Conservation (phyloP, 2,113 vertebrate species). For the Oostethus manadensis region DNA sequence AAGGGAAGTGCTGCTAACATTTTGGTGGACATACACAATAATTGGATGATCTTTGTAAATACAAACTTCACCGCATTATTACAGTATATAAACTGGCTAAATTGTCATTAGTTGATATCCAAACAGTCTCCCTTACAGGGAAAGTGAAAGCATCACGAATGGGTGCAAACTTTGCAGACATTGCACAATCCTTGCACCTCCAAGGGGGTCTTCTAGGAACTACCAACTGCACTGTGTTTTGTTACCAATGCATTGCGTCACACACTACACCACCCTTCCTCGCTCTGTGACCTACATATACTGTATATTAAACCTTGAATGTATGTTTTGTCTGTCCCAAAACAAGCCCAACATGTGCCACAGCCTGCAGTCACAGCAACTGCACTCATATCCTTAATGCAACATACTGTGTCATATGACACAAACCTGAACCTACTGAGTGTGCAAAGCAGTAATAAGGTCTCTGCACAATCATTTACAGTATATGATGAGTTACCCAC, state of each 20-base stretch:
- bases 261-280: neutral
- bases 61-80: neutral
- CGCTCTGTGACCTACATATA: neutral
- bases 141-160: neutral
- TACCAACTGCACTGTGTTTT: conserved; percentile 24
- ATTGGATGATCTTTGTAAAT: too few relatives aligned
- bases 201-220: conserved; percentile 38
- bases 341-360: too few relatives aligned
- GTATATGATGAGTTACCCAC: too few relatives aligned
- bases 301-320: neutral
- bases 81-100: neutral
- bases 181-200: conserved; percentile 27
- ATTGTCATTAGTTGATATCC: neutral
- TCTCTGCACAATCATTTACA: too few relatives aligned
- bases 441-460: too few relatives aligned
- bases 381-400: too few relatives aligned
- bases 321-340: too few relatives aligned
- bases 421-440: too few relatives aligned
- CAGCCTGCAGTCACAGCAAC: too few relatives aligned
- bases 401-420: too few relatives aligned
- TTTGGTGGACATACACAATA: neutral
- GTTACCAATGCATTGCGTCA: conserved; percentile 14
- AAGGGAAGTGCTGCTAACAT: conserved; percentile 5
- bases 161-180: neutral
- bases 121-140: neutral